Conservation (phyloP, 2,888 invertebrate species). For the Dastarcus helophoroides region DNA sequence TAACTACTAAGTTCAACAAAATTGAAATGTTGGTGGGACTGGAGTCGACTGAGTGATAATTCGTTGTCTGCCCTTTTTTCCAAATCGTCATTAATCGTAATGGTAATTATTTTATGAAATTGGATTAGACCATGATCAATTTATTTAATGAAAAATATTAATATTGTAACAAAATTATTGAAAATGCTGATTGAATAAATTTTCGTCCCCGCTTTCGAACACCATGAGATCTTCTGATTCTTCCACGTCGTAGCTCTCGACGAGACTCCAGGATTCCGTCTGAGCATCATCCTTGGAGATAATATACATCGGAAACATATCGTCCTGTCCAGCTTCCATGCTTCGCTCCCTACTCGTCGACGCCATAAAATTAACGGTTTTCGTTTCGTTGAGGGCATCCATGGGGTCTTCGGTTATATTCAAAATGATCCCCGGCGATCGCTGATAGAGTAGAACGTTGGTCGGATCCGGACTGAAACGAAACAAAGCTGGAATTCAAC, state of each 20-base stretch:
- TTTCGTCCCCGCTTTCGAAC: conserved; percentile 23
- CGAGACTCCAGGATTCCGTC: conserved; percentile 32
- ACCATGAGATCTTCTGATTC: conserved; percentile 34
- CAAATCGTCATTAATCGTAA: no score
- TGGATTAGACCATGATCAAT: no score
- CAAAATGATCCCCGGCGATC: background rate
- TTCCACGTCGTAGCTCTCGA: conserved; percentile 35
- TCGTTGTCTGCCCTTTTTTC: no score
- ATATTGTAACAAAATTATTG: background rate
- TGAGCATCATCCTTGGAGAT: conserved; percentile 29
- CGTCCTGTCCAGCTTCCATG: conserved; percentile 23
- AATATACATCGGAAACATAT: conserved; percentile 31
- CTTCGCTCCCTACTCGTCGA: conserved; percentile 18
- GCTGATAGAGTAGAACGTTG: background rate
- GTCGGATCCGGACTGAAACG: background rate
- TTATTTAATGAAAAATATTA: no score
- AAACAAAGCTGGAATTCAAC: no score
- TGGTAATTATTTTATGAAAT: no score
- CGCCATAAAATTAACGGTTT: conserved; percentile 19
- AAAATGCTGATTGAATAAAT: conserved; percentile 5
- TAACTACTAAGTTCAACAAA: no score
- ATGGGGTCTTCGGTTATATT: conserved; percentile 1
- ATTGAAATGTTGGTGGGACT: no score
- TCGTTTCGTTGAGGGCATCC: conserved; percentile 18
- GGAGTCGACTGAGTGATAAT: no score